Base-by-base conservation (phyloP, 2,113 vertebrate genomes). In the Zonotrichia leucophrys region DNA sequence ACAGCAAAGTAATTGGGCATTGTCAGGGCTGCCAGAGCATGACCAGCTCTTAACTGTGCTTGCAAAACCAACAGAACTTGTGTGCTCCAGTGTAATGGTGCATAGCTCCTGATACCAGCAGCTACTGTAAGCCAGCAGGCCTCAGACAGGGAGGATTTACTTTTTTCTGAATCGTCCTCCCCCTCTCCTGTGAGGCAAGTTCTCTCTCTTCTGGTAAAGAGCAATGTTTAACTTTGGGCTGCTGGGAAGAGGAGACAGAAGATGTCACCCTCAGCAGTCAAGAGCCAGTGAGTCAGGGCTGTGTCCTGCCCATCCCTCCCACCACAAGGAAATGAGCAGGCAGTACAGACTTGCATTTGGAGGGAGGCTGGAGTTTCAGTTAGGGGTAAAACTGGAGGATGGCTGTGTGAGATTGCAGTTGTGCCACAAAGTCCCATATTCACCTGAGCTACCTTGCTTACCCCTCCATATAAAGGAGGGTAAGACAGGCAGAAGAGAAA, bases 61-160 rank as follows among this genome's bases (percentile, higher is more conserved):
- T 68, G 74, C 72, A 96, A 89, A 94, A 27, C 39, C 58, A 91
- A 78, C 44, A 75, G 56, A 89, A 91, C 52, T 52, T 59, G 33
- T 13, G 30, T 60, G 76, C 86, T 89, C 33, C 60, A 41, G 64
- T 10, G 76, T 44, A 94, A 89, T 41, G 64, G 42, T 63, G 80
- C 76, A 27, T 25, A 84, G 66, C 64, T 63, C 56, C 83, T 77
- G 80, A 78, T 22, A 33, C 47, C 87, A 92, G 68, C 24, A 90
- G 80, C 86, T 81, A 64, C 75, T 58, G 53, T 17, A 84, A 72
- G 73, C 68, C 73, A 76, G 49, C 52, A 85, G 37, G 42, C 15
- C 53, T 90, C 15, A 5, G 24, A 39, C 1, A 5, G 58, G 70
- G 41, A 85, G 30, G 41, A 60, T 60, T 70, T 37, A 68, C 46